phyloP scores from a whole-genome alignment of 2,113 vertebrate genomes.

The Prionailurus viverrinus region DNA sequence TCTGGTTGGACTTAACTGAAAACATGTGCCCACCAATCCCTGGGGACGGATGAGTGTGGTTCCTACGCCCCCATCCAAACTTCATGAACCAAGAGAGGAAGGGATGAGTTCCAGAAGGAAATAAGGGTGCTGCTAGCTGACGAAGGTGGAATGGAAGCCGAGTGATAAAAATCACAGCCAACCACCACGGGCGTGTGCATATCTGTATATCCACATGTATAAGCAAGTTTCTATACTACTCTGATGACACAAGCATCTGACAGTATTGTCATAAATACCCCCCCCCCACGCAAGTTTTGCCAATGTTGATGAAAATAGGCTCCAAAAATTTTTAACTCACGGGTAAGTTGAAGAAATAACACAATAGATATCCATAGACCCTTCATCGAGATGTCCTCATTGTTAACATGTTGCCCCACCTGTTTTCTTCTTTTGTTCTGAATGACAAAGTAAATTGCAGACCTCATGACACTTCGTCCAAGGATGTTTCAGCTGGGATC shows the following conservation, averaged over 20 bases:
- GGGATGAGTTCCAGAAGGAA: not conserved
- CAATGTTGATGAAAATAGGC: not conserved
- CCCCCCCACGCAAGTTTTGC: not conserved
- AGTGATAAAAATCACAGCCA: not conserved
- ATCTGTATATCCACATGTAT: not conserved
- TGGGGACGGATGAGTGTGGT: not conserved
- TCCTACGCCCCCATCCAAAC: not conserved
- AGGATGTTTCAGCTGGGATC: not conserved
- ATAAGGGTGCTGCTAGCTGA: not conserved
- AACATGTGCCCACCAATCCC: not conserved
- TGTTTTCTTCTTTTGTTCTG: not conserved
- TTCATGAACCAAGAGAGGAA: not conserved
- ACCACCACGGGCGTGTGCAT: fast-evolving
- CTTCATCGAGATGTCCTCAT: not conserved
- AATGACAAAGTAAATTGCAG: not conserved
- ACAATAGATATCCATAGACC: not conserved
- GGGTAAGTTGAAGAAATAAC: not conserved
- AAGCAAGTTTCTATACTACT: not conserved
- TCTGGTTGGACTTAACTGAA: not conserved
- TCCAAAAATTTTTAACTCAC: not conserved
- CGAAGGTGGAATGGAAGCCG: not conserved
- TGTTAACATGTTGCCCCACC: not conserved
- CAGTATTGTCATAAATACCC: too few relatives aligned
- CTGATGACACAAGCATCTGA: fast-evolving
- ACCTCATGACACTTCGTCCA: not conserved